A percentile compares a stretch with the other conserved stretches of the same genome.
phyloP scores from a whole-genome alignment of 2,888 invertebrate genomes.

The Mactromeris polynyma region DNA sequence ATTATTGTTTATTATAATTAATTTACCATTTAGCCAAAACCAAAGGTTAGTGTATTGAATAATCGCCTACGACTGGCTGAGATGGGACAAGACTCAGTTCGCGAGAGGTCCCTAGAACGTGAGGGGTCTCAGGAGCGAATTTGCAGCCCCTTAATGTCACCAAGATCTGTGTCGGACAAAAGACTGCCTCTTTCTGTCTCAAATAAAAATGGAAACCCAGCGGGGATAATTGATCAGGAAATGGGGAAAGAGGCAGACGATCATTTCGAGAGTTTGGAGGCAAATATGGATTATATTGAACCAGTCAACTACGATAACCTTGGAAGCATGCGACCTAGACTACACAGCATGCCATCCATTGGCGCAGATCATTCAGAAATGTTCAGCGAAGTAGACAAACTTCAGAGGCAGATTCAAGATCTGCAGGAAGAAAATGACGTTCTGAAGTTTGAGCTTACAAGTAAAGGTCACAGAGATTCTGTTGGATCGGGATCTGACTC shows the following conservation, averaged over 20 bases:
- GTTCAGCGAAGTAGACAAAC: slow-evolving; percentile 63
- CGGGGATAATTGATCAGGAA: slow-evolving; percentile 15
- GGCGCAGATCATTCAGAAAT: slow-evolving; percentile 43
- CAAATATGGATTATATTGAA: slow-evolving; percentile 46
- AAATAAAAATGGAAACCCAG: slow-evolving; percentile 28
- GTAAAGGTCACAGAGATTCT: slow-evolving; percentile 66
- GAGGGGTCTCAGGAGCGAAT: slow-evolving; percentile 63
- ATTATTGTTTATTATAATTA: slow-evolving; percentile 8
- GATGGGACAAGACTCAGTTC: slow-evolving; percentile 60
- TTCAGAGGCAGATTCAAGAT: slow-evolving; percentile 67
- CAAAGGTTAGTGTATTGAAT: slow-evolving; percentile 49
- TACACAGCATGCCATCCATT: slow-evolving; percentile 54
- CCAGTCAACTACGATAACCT: slow-evolving; percentile 48
- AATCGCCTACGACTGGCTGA: slow-evolving; percentile 63
- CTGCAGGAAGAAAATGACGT: slow-evolving; percentile 75
- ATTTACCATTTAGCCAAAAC: slow-evolving; percentile 52
- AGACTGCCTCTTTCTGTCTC: slow-evolving; percentile 34
- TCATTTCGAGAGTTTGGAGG: slow-evolving; percentile 46
- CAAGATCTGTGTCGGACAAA: slow-evolving; percentile 43
- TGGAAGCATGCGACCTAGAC: slow-evolving; percentile 49
- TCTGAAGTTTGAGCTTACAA: slow-evolving; percentile 70
- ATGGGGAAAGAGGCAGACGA: slow-evolving; percentile 54
- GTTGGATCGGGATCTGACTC: slow-evolving; percentile 65
- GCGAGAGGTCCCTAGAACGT: slow-evolving; percentile 63
- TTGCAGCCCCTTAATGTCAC: slow-evolving; percentile 51